Evolutionary conservation across 2,797 vertebrate genomes (phyloP).

Genomic region (Molossus alvarezi): DNA sequence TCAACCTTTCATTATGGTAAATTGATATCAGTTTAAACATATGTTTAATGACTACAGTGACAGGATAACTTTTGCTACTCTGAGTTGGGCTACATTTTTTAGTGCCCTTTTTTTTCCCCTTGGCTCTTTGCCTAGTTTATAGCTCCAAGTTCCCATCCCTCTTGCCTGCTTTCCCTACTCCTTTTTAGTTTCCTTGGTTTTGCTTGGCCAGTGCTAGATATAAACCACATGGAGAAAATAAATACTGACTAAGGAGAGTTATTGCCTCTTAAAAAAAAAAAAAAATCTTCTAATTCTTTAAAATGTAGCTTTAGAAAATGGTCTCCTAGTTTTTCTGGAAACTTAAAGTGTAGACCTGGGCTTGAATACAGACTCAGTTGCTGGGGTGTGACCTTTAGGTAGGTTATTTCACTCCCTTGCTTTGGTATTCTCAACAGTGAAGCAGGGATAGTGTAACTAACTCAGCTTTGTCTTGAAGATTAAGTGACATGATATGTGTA

Average conservation of each 20-base stretch:
- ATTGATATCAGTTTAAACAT: background rate
- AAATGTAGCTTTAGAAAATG: slow-evolving; percentile 8
- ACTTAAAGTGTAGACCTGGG: background rate
- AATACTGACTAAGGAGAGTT: slow-evolving; percentile 51
- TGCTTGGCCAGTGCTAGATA: slow-evolving; percentile 20
- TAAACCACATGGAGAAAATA: slow-evolving; percentile 56
- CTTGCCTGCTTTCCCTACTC: background rate
- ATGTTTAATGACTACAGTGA: background rate
- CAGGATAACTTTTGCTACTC: background rate
- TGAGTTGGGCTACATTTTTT: background rate
- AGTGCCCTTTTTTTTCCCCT: background rate
- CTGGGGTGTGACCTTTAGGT: background rate
- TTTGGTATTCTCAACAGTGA: slow-evolving; percentile 45
- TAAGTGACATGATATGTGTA: slow-evolving; percentile 18
- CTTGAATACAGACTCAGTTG: slow-evolving; percentile 44
- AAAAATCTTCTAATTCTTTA: background rate
- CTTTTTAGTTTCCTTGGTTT: slow-evolving; percentile 40
- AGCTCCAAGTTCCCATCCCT: background rate
- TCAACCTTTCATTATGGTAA: slow-evolving; percentile 21
- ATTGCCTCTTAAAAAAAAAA: background rate
- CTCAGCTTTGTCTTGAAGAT: slow-evolving; percentile 57
- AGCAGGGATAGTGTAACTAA: slow-evolving; percentile 46
- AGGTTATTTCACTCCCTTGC: slow-evolving; percentile 42
- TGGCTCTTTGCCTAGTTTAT: slow-evolving; percentile 43
- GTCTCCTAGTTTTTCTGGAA: background rate